Evolutionary conservation across 1,140 invertebrate species (phyloP), one percentile per base, ranked within the genome.

Genomic region (Rhyzopertha dominica): DNA sequence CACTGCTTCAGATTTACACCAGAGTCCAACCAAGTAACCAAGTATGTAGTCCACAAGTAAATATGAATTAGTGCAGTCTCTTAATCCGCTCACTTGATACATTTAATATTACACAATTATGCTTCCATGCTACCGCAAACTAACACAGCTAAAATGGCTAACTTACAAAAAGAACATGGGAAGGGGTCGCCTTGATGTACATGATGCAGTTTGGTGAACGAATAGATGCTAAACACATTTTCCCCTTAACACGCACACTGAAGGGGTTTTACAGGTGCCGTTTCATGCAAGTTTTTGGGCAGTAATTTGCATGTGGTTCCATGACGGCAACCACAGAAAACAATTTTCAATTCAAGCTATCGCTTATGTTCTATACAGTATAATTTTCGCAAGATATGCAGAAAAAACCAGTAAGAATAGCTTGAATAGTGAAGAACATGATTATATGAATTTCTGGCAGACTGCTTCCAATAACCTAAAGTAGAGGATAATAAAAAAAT

Each of bases 111-210:
- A 47, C 35, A 37, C 34, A 20, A 45, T 40, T n/a, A n/a, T 41
- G 30, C 40, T 30, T 47, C 30, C 45, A 47, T 39, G 38, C 45
- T 47, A 47, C 28, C 25, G 16, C 26, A 35, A 26, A 35, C 30
- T 43, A 43, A 48, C 32, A 48, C 39, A 36, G 19, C 39, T 43
- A 48, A 41, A 48, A 28, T 25, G 37, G 39, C 39, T 42, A 42
- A 43, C 31, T 23, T 32, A 41, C n/a, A 14, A 16, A 40, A 39
- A 14, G 32, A 19, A 31, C 26, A 28, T 24, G 37, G 38, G n/a
- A n/a, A 30, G 32, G 19, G 9, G 36, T 32, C 19, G 13, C 18
- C 35, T 32, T 26, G 8, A 37, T 18, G 17, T 35, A 36, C 36
- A 25, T 32, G 19, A 47, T 34, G n/a, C 14, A 16, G 14, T 26